Conservation (phyloP, 1,140 invertebrate genomes). For the Bombus fervidus region DNA sequence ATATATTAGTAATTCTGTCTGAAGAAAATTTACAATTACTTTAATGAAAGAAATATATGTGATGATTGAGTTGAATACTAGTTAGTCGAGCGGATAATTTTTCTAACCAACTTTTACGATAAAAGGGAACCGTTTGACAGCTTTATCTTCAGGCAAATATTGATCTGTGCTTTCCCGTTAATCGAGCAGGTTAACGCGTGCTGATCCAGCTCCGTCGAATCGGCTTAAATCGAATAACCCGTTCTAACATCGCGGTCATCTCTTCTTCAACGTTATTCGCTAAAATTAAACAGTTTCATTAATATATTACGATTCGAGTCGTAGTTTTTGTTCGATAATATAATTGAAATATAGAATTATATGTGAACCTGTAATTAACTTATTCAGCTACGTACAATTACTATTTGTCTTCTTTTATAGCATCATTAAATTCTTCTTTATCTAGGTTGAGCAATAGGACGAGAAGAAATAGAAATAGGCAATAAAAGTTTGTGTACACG, state of each 20-base stretch:
- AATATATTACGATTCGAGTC: not conserved
- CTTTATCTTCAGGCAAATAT: conserved; percentile 36
- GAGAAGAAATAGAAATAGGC: not conserved
- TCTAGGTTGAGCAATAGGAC: not conserved
- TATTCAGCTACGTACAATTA: not conserved
- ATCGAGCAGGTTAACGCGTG: conserved; percentile 16
- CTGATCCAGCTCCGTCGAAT: not conserved
- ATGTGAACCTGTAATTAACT: not conserved
- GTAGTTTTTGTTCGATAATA: not conserved
- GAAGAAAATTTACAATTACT: not conserved
- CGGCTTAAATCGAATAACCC: not conserved
- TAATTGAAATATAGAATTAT: not conserved
- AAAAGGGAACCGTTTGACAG: not conserved
- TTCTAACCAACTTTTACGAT: not conserved
- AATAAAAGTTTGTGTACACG: not conserved
- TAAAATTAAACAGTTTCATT: not conserved
- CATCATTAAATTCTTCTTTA: conserved; percentile 11
- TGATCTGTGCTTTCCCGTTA: conserved; percentile 5
- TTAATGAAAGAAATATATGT: not conserved
- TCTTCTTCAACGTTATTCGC: not conserved
- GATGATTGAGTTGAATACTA: not conserved
- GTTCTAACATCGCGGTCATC: not conserved
- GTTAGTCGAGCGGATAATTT: not conserved
- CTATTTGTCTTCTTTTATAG: conserved; percentile 4
- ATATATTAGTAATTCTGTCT: not conserved